Percentiles rank a stretch among this genome's conserved stretches.
Conservation (phyloP, 2,888 invertebrate species). For the Philhelius pedissequus region DNA sequence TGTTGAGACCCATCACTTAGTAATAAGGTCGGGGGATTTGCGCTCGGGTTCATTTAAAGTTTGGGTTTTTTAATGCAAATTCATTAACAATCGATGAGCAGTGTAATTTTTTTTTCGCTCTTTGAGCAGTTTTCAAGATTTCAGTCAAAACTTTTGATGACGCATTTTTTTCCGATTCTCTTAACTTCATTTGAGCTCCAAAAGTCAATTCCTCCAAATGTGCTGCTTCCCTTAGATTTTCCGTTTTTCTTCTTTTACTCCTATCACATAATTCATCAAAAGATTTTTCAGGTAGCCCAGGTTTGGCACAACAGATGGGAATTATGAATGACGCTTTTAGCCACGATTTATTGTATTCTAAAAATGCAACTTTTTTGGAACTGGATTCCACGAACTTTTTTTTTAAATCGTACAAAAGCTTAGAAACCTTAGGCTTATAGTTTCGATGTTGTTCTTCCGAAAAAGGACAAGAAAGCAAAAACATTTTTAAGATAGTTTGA, state of each 20-base stretch:
- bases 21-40: too few species aligned
- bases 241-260: neutral
- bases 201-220: neutral
- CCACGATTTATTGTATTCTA: neutral
- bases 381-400: slow-evolving; percentile 11
- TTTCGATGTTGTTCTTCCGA: neutral
- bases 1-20: slow-evolving; percentile 1
- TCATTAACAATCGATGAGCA: too few species aligned
- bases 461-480: neutral
- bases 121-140: too few species aligned
- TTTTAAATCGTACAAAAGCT: neutral
- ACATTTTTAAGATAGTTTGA: too few species aligned
- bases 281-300: slow-evolving; percentile 1
- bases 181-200: slow-evolving; percentile 4
- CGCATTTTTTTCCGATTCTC: too few species aligned
- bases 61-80: too few species aligned
- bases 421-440: neutral
- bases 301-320: slow-evolving; percentile 1
- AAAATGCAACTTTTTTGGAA: neutral
- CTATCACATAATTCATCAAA: neutral
- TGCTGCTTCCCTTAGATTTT: neutral
- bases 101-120: too few species aligned
- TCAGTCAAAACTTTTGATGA: too few species aligned
- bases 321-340: neutral
- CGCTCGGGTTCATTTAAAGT: too few species aligned